Evolutionary conservation across 2,797 vertebrate species (phyloP).

Genomic region (Leucoraja ocellata): DNA sequence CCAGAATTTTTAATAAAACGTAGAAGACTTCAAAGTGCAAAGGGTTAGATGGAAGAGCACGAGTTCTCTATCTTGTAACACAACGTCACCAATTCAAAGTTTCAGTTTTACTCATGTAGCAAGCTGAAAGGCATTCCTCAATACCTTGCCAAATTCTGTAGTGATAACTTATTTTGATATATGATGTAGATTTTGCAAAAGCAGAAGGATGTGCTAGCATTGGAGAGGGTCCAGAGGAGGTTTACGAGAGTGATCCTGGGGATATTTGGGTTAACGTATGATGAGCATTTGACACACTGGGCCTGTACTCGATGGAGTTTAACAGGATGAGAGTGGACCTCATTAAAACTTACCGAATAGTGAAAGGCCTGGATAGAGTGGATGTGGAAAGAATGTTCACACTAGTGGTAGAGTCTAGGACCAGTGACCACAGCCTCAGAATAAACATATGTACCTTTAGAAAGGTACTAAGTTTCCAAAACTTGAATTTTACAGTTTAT

Average conservation of each 20-base stretch:
- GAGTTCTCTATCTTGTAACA: background rate
- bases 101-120: background rate
- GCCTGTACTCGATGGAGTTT: too few species aligned
- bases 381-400: too few species aligned
- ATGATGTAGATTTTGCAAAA: background rate
- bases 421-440: too few species aligned
- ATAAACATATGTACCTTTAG: too few species aligned
- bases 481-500: background rate
- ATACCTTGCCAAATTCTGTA: background rate
- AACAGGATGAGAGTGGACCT: background rate
- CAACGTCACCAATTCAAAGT: background rate
- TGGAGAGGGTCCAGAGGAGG: too few species aligned
- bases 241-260: too few species aligned
- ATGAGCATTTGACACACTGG: too few species aligned
- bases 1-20: background rate
- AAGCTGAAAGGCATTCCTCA: background rate
- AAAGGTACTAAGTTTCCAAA: background rate
- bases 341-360: background rate
- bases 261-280: too few species aligned
- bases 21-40: background rate
- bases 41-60: background rate
- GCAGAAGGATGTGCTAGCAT: background rate
- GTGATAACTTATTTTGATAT: background rate
- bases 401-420: too few species aligned
- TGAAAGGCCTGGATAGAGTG: too few species aligned